Evolutionary conservation across 1,140 invertebrate genomes (phyloP), one percentile per base, ranked within the genome.

Genomic region (Microplitis mediator): DNA sequence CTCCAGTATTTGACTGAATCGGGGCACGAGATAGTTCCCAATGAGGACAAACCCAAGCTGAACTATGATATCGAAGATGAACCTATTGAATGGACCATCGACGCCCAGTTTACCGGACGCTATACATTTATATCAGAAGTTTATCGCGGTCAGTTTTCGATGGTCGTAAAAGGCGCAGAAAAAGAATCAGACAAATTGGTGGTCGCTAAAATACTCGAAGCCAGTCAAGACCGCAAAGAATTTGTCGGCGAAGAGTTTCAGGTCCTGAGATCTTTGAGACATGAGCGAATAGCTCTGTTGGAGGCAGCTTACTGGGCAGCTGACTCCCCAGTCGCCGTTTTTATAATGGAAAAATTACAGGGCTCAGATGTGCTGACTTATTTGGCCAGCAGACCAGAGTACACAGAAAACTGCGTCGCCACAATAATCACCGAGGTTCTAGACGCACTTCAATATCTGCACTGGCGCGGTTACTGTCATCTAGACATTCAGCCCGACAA

Each of bases 401-500:
- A 98, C 83, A 91, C 91, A 0, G 97, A 98, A 86, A 95, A 97
- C 81, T 94, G 92, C 82, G 95, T 98, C 0, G 92, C 95, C 2
- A 92, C 90, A 0, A 92, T 97, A 8, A 89, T 98, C 6, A 91
- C 90, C 4, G 97, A 95, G 85, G 88, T 97, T 3, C 85, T 97
- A 45, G 95, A 97, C 82, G 96, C 91, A 0, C 83, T 97, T 6
- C 95, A 97, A 81, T 98, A 98, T 82, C 86, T 99, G 5, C 97
- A 99, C 82, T 97, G 96, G 93, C 89, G 95, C 80, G 96, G 95
- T 1, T 92, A 95, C 74, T 95, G 94, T 74, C 96, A 98, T 85
- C 86, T 99, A 32, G 95, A 99, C 83, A 87, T 99, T 14, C 96
- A 99, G 83, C 98, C 98, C 0, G 96, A 97, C 78, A 99, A 98